These are phyloP conservation scores for Micronycteris hirsuta DNA, from an alignment of 2,113 vertebrate genomes.

Conservation along the genomic window DNA sequence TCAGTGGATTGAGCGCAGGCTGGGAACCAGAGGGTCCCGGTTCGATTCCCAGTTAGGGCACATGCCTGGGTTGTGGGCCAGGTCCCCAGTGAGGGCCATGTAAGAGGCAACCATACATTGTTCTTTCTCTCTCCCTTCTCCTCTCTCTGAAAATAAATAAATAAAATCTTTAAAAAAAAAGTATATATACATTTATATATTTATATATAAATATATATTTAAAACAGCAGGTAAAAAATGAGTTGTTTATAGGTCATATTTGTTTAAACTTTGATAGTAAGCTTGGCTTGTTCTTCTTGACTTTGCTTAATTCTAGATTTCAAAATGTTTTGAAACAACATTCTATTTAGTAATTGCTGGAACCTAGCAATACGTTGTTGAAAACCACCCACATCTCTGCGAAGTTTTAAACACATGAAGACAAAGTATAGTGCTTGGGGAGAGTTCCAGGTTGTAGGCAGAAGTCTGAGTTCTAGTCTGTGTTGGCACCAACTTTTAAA, in stretches of 20 bases:
- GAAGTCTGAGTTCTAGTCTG: neutral
- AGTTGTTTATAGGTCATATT: neutral
- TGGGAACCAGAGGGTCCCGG: too few species aligned
- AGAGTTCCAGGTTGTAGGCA: neutral
- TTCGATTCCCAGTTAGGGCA: too few species aligned
- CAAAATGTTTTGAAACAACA: neutral
- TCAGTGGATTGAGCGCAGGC: too few species aligned
- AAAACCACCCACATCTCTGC: neutral
- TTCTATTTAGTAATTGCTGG: neutral
- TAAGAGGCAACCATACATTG: too few species aligned
- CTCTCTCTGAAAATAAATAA: too few species aligned
- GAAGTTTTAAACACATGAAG: neutral
- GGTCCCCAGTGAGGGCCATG: too few species aligned
- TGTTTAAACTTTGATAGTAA: constrained; percentile 1
- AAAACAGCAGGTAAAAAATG: neutral
- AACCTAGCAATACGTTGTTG: neutral
- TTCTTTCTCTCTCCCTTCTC: too few species aligned
- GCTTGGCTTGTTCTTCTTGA: neutral
- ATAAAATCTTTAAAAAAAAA: too few species aligned
- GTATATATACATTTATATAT: too few species aligned
- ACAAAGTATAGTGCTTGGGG: neutral
- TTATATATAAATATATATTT: too few species aligned
- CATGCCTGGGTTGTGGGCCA: too few species aligned
- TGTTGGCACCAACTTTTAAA: neutral
- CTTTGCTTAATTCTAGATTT: constrained; percentile 32